A percentile compares a stretch with the other conserved stretches of the same genome.
These are phyloP conservation scores for Poeciliopsis infans DNA, from an alignment of 2,797 vertebrate genomes.

Conservation along the genomic window DNA sequence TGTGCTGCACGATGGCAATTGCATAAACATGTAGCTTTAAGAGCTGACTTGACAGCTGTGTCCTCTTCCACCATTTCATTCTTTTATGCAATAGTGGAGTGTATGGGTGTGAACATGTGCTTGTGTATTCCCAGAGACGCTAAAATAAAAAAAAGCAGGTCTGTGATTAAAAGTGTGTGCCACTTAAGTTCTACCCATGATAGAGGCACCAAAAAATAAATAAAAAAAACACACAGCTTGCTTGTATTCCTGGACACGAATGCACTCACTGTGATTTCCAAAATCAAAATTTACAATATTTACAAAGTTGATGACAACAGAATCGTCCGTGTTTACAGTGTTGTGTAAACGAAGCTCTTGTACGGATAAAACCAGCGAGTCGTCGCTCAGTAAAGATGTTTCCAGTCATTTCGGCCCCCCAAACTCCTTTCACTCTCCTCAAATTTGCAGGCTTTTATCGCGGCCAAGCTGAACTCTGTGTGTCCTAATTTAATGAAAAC, in stretches of 20 bases:
- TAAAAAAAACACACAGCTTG: conserved; percentile 14
- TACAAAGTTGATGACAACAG: conserved; percentile 41
- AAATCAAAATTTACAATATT: conserved; percentile 35
- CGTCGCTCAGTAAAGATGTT: conserved; percentile 20
- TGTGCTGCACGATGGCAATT: conserved; percentile 61
- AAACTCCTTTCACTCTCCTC: conserved; percentile 3
- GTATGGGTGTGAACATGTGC: conserved; percentile 11
- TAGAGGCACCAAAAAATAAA: not conserved
- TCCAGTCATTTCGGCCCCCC: not conserved
- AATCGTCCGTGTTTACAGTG: conserved; percentile 25
- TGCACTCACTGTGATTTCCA: conserved; percentile 50
- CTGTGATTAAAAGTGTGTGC: conserved; percentile 22
- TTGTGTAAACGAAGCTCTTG: conserved; percentile 20
- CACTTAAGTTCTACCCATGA: not conserved
- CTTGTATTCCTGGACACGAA: conserved; percentile 11
- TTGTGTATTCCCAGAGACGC: conserved; percentile 16
- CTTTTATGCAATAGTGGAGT: conserved; percentile 70
- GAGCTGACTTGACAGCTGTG: conserved; percentile 74
- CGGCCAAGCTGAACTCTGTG: not conserved
- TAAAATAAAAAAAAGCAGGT: conserved; percentile 34
- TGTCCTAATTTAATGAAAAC: conserved; percentile 13
- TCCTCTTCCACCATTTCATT: conserved; percentile 69
- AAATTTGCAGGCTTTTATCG: conserved; percentile 23
- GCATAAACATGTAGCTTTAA: conserved; percentile 71
- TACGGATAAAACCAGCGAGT: conserved; percentile 22